Evolutionary conservation across 53 echinoderm and acorn worm species (phyloP), one percentile per base, ranked within the genome.

Genomic region (Antedon mediterranea): DNA sequence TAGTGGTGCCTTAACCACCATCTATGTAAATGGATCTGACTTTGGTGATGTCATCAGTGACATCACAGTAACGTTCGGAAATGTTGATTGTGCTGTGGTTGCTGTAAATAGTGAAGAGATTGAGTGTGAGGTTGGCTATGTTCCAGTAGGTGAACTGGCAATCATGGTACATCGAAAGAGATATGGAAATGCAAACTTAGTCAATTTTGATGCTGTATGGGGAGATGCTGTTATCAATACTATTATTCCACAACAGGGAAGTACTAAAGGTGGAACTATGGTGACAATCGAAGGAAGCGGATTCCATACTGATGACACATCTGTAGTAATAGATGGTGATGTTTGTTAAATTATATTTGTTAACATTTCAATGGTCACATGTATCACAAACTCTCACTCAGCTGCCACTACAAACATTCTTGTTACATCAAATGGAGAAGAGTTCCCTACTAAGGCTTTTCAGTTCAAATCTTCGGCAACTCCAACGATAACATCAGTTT

Each of bases 251-350:
- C 32, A 70, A 71, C 31, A 71, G 0, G 98, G 92, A 9, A 90
- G 98, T 77, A 88, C 79, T 0, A 74, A 82, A 31, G 98, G 98
- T 15, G 97, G 98, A 0, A 93, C 90, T 77, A 3, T 76, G n/a
- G 77, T 98, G 43, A 86, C 79, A 4, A 86, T 98, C 74, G 29
- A 28, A 13, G 98, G 98, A 28, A 93, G 84, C 34, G 98, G 98
- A 14, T 98, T 93, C 71, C 74, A 88, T 18, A 83, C 71, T 0
- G 81, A 79, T 0, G 83, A 90, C 32, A 84, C 90, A 26, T 18
- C 71, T 1, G 92, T 93, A 29, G 43, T 37, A 0, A 85, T 98
- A 11, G 86, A 43, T 71, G 85, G 78, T 30, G 27, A 57, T 0
- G 81, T 80, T 0, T 98, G 98, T 34, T 74, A 29, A 33, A 86